Evolutionary conservation across 1,140 invertebrate genomes (phyloP).

Genomic region (Ceratina japonica): DNA sequence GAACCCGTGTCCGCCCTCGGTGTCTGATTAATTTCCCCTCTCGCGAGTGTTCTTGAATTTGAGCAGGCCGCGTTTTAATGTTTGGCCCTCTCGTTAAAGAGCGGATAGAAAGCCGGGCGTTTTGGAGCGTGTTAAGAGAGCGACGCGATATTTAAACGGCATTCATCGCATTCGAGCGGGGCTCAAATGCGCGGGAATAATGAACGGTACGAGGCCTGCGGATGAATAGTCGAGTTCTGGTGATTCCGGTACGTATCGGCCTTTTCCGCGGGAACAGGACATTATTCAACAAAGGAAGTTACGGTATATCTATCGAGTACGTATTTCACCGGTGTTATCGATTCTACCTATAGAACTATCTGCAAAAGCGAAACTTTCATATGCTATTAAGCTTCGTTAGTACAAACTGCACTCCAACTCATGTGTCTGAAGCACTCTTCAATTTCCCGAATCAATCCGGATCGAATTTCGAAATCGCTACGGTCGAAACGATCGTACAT

Average conservation of each 20-base stretch:
- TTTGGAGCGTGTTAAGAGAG: conserved; percentile 24
- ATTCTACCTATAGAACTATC: no score
- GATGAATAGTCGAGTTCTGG: neutral
- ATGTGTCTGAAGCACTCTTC: no score
- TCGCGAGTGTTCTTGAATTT: conserved; percentile 7
- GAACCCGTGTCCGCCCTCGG: neutral
- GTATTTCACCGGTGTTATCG: no score
- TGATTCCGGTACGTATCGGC: neutral
- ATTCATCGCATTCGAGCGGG: neutral
- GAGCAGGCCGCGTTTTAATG: conserved; percentile 4
- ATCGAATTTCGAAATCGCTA: no score
- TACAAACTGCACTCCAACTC: no score
- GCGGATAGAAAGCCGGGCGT: neutral
- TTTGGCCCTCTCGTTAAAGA: conserved; percentile 1
- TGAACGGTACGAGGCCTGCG: neutral
- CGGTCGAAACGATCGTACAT: no score
- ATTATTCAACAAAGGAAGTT: no score
- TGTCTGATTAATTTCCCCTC: conserved; percentile 24
- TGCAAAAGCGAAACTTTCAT: no score
- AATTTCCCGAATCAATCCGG: no score
- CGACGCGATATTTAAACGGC: neutral
- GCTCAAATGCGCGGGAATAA: conserved; percentile 21
- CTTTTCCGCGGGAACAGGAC: no score
- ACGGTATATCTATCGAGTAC: no score
- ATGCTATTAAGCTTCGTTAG: no score